Evolutionary conservation across 2,797 vertebrate genomes (phyloP).

Genomic region (Dryobates pubescens): DNA sequence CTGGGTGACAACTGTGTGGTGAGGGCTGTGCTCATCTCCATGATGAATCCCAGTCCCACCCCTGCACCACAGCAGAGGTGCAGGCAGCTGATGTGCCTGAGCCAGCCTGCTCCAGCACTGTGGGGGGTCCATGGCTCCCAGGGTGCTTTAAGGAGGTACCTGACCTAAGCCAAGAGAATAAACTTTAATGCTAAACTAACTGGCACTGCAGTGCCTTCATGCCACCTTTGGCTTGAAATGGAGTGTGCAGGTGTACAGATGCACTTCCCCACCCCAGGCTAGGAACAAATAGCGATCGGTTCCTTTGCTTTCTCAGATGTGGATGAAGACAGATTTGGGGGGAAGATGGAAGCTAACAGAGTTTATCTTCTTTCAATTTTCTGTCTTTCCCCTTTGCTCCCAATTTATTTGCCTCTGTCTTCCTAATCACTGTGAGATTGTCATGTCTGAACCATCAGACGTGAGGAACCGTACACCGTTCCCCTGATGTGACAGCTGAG

Average conservation of each 20-base stretch:
- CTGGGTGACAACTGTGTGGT: neutral
- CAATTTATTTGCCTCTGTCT: conserved; percentile 8
- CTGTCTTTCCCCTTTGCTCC: neutral
- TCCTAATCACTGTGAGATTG: neutral
- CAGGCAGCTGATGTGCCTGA: neutral
- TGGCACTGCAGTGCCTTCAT: neutral
- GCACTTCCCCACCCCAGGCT: neutral
- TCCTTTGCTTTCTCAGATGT: neutral
- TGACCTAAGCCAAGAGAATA: neutral
- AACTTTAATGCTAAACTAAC: neutral
- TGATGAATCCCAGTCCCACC: neutral
- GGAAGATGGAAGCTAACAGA: neutral
- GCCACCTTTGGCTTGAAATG: neutral
- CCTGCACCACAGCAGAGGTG: accelerated
- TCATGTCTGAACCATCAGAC: conserved; percentile 16
- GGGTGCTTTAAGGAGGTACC: neutral
- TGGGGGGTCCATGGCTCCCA: neutral
- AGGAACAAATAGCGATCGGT: neutral
- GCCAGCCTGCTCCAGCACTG: neutral
- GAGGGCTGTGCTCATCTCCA: neutral
- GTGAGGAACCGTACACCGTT: neutral
- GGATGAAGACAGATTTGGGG: neutral
- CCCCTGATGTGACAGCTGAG: conserved; percentile 1
- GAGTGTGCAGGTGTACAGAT: accelerated
- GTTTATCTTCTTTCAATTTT: neutral